Conservation (phyloP, 2,888 invertebrate genomes). For the Tenthredo amoena region DNA sequence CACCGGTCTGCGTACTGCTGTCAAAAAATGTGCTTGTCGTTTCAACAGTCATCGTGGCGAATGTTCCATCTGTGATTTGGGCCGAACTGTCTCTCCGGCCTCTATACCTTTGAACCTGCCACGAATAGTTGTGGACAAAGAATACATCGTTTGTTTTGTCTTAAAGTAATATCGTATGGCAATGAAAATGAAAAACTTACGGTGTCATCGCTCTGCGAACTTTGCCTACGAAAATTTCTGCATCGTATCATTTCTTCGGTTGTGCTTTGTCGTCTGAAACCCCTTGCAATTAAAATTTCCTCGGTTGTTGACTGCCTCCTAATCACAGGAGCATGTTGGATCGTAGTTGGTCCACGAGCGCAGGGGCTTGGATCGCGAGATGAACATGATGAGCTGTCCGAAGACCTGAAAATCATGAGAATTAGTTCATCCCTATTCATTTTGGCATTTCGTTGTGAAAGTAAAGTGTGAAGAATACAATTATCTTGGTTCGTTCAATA, state of each 20-base stretch:
- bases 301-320: slow-evolving; percentile 94
- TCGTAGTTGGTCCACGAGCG: slow-evolving; percentile 79
- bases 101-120: slow-evolving; percentile 78
- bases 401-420: slow-evolving; percentile 72
- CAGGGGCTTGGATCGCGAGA: slow-evolving; percentile 94
- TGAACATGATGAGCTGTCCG: slow-evolving; percentile 85
- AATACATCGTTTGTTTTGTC: neutral
- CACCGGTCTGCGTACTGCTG: slow-evolving; percentile 95
- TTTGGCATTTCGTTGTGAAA: neutral
- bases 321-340: slow-evolving; percentile 83
- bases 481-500: neutral
- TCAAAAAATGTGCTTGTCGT: slow-evolving; percentile 96
- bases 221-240: slow-evolving; percentile 93
- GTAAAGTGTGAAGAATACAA: neutral
- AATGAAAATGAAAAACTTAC: slow-evolving; percentile 56
- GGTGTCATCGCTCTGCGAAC: slow-evolving; percentile 93
- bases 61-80: slow-evolving; percentile 94
- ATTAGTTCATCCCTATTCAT: neutral
- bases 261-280: slow-evolving; percentile 93
- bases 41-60: slow-evolving; percentile 95
- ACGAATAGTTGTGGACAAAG: slow-evolving; percentile 4
- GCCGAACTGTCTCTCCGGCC: slow-evolving; percentile 92
- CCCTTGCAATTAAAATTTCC: slow-evolving; percentile 93
- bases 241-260: slow-evolving; percentile 96
- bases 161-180: neutral